Evolutionary conservation across 2,888 invertebrate genomes (phyloP).

Genomic region (Mesodorylaimus sp.): DNA sequence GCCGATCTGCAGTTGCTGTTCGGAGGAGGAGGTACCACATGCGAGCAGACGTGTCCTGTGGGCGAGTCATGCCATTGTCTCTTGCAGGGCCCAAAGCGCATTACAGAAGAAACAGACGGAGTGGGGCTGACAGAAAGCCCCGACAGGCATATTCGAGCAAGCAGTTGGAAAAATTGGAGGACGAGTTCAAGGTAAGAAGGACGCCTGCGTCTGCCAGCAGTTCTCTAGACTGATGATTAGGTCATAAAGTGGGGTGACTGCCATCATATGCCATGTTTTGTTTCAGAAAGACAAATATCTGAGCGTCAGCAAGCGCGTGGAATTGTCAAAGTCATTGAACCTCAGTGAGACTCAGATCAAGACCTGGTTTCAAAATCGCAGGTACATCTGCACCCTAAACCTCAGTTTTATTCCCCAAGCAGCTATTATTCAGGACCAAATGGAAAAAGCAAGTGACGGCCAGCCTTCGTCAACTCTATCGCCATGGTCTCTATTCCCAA

Average conservation of each 20-base stretch:
- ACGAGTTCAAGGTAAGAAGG: conserved; percentile 61
- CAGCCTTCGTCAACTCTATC: conserved; percentile 64
- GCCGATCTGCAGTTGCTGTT: conserved; percentile 26
- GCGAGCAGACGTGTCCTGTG: not conserved
- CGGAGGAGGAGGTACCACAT: conserved; percentile 18
- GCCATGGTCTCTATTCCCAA: conserved; percentile 38
- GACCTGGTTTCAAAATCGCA: conserved; percentile 84
- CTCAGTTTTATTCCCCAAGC: no score
- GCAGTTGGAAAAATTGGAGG: conserved; percentile 71
- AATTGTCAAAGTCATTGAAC: conserved; percentile 65
- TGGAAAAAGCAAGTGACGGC: conserved; percentile 93
- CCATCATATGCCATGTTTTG: not conserved
- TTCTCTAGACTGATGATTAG: no score
- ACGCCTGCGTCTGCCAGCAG: no score
- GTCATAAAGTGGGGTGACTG: not conserved
- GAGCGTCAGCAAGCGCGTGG: conserved; percentile 82
- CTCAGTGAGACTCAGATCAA: conserved; percentile 88
- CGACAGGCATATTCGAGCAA: conserved; percentile 87
- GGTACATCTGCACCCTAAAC: conserved; percentile 23
- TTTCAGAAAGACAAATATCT: conserved; percentile 69
- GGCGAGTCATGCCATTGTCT: not conserved
- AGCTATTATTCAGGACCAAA: conserved; percentile 48
- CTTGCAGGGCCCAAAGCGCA: conserved; percentile 45
- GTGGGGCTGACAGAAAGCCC: conserved; percentile 76
- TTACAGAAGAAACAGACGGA: conserved; percentile 59